Base-by-base conservation (phyloP, 2,113 vertebrate genomes). In the Microtus pennsylvanicus region DNA sequence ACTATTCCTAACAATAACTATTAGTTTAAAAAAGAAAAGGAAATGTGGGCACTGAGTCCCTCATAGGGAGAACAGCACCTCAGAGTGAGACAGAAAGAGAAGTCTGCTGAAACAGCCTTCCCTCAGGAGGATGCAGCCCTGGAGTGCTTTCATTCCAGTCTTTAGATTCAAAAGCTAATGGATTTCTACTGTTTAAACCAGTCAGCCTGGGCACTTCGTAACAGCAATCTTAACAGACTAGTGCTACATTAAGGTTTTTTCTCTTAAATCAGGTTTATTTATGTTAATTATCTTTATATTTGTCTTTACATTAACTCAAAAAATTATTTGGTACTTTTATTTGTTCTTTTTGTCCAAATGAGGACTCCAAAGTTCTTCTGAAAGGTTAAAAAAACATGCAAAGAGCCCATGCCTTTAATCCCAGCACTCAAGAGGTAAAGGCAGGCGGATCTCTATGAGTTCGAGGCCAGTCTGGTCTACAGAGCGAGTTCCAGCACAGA, bases 1-100 rank as follows among this genome's bases (percentile, higher is more conserved):
- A 58, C 7, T 58, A 58, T 21, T 58, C 5, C 58, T 58, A 58
- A 58, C 58, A 58, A 58, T 58, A 28, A 77, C 52, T 85, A 30
- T 74, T 86, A 61, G 94, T 91, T n/a, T 70, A 26, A 8, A 67
- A 76, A 76, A 75, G 52, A 30, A 87, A 92, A 75, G 81, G 86
- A 87, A 89, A 90, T 83, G 13, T 88, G 70, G 63, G 42, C 76
- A 94, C 35, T 28, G 45, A 55, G 28, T 87, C 85, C 67, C 33
- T 52, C 45, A 76, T 2, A 77, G 8, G 19, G 70, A 72, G 21
- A 93, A 8, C 42, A 58, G 11, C 0, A 14, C 42, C 30, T 35
- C 1, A 3, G 26, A 33, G 81, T 55, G 7, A 63, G 69, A 77
- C 19, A 35, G 17, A 86, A 67, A 65, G 45, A 74, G 78, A 76